Evolutionary conservation across 2,113 vertebrate genomes (phyloP).

Genomic region (Spea bombifrons): DNA sequence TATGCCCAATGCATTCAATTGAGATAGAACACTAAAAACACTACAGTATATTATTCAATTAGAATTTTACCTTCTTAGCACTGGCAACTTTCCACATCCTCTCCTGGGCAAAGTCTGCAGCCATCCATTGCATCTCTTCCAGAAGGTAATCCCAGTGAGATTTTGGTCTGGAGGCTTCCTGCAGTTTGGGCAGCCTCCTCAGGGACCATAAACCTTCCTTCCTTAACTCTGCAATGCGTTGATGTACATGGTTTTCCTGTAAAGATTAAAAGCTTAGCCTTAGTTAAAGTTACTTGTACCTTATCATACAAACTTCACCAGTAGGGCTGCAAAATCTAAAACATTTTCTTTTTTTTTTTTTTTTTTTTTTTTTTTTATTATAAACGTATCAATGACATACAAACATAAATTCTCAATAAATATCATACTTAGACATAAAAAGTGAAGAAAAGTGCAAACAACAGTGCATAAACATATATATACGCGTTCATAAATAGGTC

Average conservation of each 20-base stretch:
- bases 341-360: too few relatives aligned
- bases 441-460: too few relatives aligned
- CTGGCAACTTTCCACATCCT: constrained; percentile 93
- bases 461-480: too few relatives aligned
- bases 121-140: constrained; percentile 99
- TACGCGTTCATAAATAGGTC: too few relatives aligned
- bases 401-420: too few relatives aligned
- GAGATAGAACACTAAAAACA: neutral
- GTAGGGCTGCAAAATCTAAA: too few relatives aligned
- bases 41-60: neutral
- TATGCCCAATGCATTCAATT: neutral
- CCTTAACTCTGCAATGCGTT: constrained; percentile 83
- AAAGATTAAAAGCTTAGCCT: neutral
- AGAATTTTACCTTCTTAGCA: constrained; percentile 83
- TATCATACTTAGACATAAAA: too few relatives aligned
- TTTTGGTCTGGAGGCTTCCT: constrained; percentile 85
- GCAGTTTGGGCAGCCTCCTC: constrained; percentile 89
- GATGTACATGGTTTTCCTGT: constrained; percentile 79
- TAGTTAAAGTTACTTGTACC: too few relatives aligned
- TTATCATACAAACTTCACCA: too few relatives aligned
- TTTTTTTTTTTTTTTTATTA: too few relatives aligned
- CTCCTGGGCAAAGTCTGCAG: constrained; percentile 95
- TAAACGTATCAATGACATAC: too few relatives aligned
- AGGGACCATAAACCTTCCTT: constrained; percentile 94
- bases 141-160: constrained; percentile 97